These are phyloP conservation scores for Leptura quadrifasciata DNA, from an alignment of 2,888 invertebrate genomes.

Conservation along the genomic window DNA sequence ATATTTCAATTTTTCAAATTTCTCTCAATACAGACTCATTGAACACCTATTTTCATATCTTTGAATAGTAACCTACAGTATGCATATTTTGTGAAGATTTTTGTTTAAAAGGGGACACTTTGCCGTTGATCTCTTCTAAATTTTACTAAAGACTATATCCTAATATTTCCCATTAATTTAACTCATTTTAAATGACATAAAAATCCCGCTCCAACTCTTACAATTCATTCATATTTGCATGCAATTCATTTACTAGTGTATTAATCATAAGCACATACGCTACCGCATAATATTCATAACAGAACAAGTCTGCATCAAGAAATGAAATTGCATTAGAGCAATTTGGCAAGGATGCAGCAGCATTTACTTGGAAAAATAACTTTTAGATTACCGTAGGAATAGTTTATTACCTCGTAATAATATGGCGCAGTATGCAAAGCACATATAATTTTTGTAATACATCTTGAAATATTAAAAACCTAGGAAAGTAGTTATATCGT, in stretches of 20 bases:
- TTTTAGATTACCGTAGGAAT: conserved; percentile 11
- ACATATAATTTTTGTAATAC: neutral
- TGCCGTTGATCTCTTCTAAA: no score
- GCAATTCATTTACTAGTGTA: neutral
- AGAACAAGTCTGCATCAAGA: neutral
- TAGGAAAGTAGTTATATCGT: neutral
- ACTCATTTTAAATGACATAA: no score
- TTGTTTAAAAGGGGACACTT: no score
- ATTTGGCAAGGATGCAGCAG: conserved; percentile 28
- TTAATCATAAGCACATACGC: conserved; percentile 18
- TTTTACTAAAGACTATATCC: no score
- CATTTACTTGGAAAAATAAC: conserved; percentile 25
- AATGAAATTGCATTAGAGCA: conserved; percentile 28
- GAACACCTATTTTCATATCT: no score
- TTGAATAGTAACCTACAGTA: no score
- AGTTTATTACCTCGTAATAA: conserved; percentile 20
- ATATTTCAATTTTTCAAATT: no score
- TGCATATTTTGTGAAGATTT: no score
- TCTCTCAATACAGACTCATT: no score
- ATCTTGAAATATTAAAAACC: neutral
- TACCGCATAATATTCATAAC: conserved; percentile 22
- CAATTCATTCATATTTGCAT: neutral
- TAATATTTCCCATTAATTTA: no score
- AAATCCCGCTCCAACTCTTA: no score
- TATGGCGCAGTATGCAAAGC: neutral